Evolutionary conservation across 92 coral and sea anemone genomes (phyloP), one percentile per base, ranked within the genome.

Genomic region (Phenganax stokvisi): DNA sequence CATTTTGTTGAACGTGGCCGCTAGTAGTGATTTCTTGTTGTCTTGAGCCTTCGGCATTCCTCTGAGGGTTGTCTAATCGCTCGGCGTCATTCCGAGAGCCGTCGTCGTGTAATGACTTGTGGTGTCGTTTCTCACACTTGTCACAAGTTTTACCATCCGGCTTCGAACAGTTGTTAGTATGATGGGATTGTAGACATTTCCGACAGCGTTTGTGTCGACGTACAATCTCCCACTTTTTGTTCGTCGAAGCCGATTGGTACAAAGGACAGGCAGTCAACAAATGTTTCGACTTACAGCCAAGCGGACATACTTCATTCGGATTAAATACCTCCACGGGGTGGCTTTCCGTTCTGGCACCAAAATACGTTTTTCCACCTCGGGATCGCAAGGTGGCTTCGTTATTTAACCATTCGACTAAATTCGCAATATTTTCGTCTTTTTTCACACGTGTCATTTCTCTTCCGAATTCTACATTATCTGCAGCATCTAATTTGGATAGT

Each of bases 301-400:
- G 74, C 53, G 10, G 53, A n/a, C 55, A 30, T 7, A 4, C 51
- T 8, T 30, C 16, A 0, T 69, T 52, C 13, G 2, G 0, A 0
- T 8, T 3, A 69, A 13, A 30, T 6, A 8, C 51, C 9, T 69
- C 74, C 15, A 69, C 1, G 51, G 29, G 3, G 13, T 69, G 52
- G 13, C 9, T 69, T 6, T 51, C 53, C 13, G 74, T 6, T 30
- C 13, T 69, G 6, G 52, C 0, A 0, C 27, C 53, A 51, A 9
- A 30, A 69, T 8, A 8, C 27, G 74, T 4, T 69, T 51, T 30
- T 47, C 54, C 54, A 68, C 87, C 85, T 54, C 86, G 67, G 17
- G 93, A 85, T 27, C 93, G 83, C 54, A 90, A 75, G 51, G 76
- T 87, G 70, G 93, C 90, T 85, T 90, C 93, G 55, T 28, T 81